phyloP scores from a whole-genome alignment of 2,797 vertebrate species.

The Pseudomugil gertrudae region DNA sequence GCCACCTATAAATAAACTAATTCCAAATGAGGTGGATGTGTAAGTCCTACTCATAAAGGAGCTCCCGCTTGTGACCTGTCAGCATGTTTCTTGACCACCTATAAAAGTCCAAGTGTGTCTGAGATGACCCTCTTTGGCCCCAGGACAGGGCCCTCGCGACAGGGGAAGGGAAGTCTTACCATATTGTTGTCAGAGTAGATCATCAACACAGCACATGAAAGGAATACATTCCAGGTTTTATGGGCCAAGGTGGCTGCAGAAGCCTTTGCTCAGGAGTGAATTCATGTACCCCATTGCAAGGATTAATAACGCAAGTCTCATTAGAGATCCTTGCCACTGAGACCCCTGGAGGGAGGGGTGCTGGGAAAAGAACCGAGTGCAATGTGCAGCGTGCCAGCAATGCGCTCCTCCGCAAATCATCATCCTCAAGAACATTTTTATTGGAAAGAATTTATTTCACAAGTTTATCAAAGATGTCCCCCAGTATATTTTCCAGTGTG shows the following conservation, averaged over 20 bases:
- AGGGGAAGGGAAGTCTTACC: constrained; percentile 83
- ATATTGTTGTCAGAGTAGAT: constrained; percentile 87
- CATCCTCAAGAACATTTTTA: constrained; percentile 78
- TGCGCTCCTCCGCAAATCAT: constrained; percentile 78
- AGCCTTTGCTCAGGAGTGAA: constrained; percentile 78
- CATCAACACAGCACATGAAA: constrained; percentile 85
- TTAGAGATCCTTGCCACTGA: constrained; percentile 79
- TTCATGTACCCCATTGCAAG: constrained; percentile 82
- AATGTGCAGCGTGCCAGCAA: constrained; percentile 58
- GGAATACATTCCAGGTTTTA: constrained; percentile 82
- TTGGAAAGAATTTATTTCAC: constrained; percentile 80
- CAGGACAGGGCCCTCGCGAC: constrained; percentile 78
- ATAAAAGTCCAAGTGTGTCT: constrained; percentile 79
- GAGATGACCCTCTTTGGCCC: constrained; percentile 78
- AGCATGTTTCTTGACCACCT: constrained; percentile 79
- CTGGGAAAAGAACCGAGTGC: constrained; percentile 74
- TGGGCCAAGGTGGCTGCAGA: constrained; percentile 74
- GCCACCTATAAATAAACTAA: constrained; percentile 80
- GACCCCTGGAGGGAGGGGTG: constrained; percentile 76
- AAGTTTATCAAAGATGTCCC: constrained; percentile 77
- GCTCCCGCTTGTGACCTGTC: constrained; percentile 80
- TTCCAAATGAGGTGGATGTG: constrained; percentile 81
- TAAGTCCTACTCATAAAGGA: constrained; percentile 78
- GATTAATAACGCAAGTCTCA: constrained; percentile 83
- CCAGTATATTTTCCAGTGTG: constrained; percentile 75